phyloP scores from a whole-genome alignment of 2,888 invertebrate species.

The Drosophila buzzatii region DNA sequence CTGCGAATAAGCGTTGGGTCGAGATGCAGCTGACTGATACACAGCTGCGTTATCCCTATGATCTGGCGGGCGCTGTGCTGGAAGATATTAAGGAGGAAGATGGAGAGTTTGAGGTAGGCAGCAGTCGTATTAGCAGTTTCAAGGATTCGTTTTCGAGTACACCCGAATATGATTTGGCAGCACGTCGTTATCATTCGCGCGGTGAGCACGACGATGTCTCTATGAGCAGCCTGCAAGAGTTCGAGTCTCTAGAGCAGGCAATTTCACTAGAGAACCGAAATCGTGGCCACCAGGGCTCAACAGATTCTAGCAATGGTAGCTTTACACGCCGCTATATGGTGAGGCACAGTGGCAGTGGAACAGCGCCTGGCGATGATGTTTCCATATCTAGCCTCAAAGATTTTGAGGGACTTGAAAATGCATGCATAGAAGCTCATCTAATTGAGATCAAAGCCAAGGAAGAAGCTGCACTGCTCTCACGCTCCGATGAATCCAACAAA shows the following conservation, averaged over 20 bases:
- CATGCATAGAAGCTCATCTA: conserved; percentile 93
- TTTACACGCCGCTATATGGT: conserved; percentile 90
- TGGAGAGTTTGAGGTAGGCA: conserved; percentile 94
- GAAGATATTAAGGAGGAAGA: conserved; percentile 98
- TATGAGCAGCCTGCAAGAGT: conserved; percentile 96
- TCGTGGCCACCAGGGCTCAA: conserved; percentile 89
- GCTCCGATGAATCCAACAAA: conserved; percentile 85
- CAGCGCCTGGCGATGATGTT: conserved; percentile 89
- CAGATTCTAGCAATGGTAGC: conserved; percentile 94
- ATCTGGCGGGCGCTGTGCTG: conserved; percentile 92
- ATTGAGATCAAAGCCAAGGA: conserved; percentile 94
- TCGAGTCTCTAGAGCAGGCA: conserved; percentile 95
- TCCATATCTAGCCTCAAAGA: conserved; percentile 95
- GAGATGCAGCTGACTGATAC: conserved; percentile 92
- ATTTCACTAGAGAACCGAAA: conserved; percentile 92
- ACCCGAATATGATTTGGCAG: conserved; percentile 95
- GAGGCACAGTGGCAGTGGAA: conserved; percentile 88
- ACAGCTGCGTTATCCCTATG: conserved; percentile 90
- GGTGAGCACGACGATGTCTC: conserved; percentile 95
- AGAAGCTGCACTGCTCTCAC: conserved; percentile 91
- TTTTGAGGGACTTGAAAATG: conserved; percentile 96
- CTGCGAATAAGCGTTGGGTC: conserved; percentile 94
- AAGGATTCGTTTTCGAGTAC: conserved; percentile 96
- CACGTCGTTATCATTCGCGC: conserved; percentile 92
- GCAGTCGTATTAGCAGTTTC: conserved; percentile 90